Evolutionary conservation across 2,888 invertebrate genomes (phyloP), one percentile per base, ranked within the genome.

Genomic region (Stomorhina lunata): DNA sequence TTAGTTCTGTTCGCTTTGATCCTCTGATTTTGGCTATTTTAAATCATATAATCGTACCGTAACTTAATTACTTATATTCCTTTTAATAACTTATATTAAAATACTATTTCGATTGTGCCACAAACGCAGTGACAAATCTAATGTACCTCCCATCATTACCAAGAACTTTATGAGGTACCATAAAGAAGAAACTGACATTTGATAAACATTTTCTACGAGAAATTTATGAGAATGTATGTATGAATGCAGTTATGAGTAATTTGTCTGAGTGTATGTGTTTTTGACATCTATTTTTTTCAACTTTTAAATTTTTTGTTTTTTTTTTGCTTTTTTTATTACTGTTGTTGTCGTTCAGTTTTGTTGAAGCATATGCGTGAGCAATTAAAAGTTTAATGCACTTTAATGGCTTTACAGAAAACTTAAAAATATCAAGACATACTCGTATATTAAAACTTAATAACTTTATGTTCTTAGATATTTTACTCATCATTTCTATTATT

Each of bases 311-410:
- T 43, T 15, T 37, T 63, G 27, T 29, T 45, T 15, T 59, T 5
- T n/a, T 53, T 4, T 25, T 69, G 68, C 32, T 57, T 4, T 10
- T 34, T 34, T 17, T 37, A 10, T 53, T 55, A 29, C 37, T 48
- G 20, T 25, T 72, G 50, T 73, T 78, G 71, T 59, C 66, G 69
- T 80, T 80, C 75, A 59, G 72, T 59, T 75, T n/a, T 79, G 80
- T 77, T 78, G 75, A 80, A 81, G 80, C 77, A 84, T 84, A 80
- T 84, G 84, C 84, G 84, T 85, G 85, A 85, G 85, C 88, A 89
- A 89, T 89, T 89, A 89, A 89, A 89, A 89, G 89, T 89, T 89
- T 89, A 88, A 88, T 88, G 88, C 88, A 88, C 88, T 89, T 89
- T 87, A 89, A 89, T 88, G 88, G 87, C 88, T 89, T 89, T 88